phyloP scores from a whole-genome alignment of 2,797 vertebrate genomes.

The Phalanger gymnotis region DNA sequence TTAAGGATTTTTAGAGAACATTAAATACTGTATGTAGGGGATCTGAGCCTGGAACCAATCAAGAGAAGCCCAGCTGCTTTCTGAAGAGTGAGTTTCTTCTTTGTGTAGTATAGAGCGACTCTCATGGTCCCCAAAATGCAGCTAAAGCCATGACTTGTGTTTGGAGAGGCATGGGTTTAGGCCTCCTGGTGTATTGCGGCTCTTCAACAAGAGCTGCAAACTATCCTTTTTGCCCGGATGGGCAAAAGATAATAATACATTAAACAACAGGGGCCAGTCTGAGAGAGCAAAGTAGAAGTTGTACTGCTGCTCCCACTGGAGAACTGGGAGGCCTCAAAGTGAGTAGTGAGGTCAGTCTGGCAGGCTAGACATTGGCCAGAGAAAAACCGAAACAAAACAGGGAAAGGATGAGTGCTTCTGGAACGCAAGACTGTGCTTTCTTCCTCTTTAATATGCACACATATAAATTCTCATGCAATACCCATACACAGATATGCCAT shows the following conservation, averaged over 20 bases:
- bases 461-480: neutral
- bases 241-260: neutral
- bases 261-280: neutral
- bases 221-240: conserved; percentile 1
- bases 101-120: neutral
- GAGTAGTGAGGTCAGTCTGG: neutral
- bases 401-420: neutral
- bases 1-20: neutral
- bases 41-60: neutral
- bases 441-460: neutral
- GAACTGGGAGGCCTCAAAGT: neutral
- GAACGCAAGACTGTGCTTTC: neutral
- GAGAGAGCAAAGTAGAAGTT: neutral
- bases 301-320: neutral
- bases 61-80: neutral
- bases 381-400: neutral
- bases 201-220: conserved; percentile 19
- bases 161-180: conserved; percentile 21
- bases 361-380: neutral
- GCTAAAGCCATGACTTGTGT: conserved; percentile 6
- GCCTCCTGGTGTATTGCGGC: neutral
- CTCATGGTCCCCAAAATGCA: neutral
- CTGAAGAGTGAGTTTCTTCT: neutral
- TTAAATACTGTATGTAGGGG: neutral
- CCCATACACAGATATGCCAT: neutral